Evolutionary conservation across 2,797 vertebrate species (phyloP), one percentile per base, ranked within the genome.

Genomic region (Clarias laeviceps): DNA sequence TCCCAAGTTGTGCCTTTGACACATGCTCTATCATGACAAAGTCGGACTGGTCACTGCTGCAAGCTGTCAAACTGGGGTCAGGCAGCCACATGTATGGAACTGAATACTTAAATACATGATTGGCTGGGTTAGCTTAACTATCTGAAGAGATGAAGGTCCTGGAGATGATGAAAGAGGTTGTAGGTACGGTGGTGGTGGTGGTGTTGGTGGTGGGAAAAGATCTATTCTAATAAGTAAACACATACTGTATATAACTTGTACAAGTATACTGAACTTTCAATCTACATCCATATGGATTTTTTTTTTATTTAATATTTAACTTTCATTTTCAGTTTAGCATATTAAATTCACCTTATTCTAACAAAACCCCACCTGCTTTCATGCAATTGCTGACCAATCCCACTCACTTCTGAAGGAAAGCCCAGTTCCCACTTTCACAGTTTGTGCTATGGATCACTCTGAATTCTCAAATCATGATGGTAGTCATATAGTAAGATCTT

Each of bases 21-120:
- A 84, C 87, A 85, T 74, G 77, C 85, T 84, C 73, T 85, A 90
- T 89, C 86, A 88, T 82, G 85, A 84, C 85, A 76, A 85, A 89
- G 62, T 73, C 45, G 11, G 82, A 80, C 87, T 80, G 84, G 86
- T 86, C 81, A 82, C 66, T 82, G 79, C 62, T 84, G 82, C 79
- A 59, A 54, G 57, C 81, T 70, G 74, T 83, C 84, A 78, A 70
- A 76, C 74, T 65, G 69, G 80, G 74, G 68, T 83, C 82, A 77
- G 74, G 74, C 24, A 37, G n/a, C 59, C 24, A 6, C 37, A 65
- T 72, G 72, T 61, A 50, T 50, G 45, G 45, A 50, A 50, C 45
- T 50, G 80, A 84, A 88, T 87, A 56, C 82, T 62, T 80, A 88
- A 86, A 68, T 83, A 66, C 45, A 73, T 82, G 62, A 66, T 80